Evolutionary conservation across 2,113 vertebrate species (phyloP), one percentile per base, ranked within the genome.

Genomic region (Monopterus albus): DNA sequence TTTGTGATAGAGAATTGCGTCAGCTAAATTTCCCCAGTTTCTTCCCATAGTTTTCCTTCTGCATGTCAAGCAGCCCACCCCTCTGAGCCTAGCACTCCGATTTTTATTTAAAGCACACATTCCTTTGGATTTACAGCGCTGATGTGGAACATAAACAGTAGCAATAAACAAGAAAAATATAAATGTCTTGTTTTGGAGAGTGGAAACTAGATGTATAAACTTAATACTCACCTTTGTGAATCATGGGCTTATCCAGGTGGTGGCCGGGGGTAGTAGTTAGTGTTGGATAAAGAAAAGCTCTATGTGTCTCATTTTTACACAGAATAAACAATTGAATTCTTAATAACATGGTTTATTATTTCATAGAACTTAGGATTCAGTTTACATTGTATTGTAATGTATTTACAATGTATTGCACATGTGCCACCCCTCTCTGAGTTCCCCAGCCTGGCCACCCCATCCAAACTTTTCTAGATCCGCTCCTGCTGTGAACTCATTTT

Each of bases 11-110:
- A 73, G 78, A 40, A 70, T 58, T 72, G 67, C 55, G 65, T 50
- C 0, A 21, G 55, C 36, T 61, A 83, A 71, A 90, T 90, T 90
- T 90, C 87, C 82, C 89, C 56, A 79, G 82, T 69, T 86, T 72
- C 84, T 70, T 17, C 47, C 39, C 52, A 14, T 57, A 29, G 36
- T 15, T 47, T 42, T 23, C 68, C 49, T 75, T 7, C 83, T 78
- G 84, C 78, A 39, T 91, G 60, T 57, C 78, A 88, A 91, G 75
- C 72, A 35, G 59, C 42, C 33, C 52, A 36, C 68, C 61, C 63
- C 84, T 61, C 29, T 4, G 6, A 23, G 65, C 20, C 38, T 12
- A 31, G 47, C n/a, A 7, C 53, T 72, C 66, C 9, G 61, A 50
- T 72, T 86, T 84, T 84, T 78, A 81, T 85, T 87, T 82, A 85